A percentile compares a stretch with the other conserved stretches of the same genome.
These are phyloP conservation scores for Leucosticte australis DNA, from an alignment of 2,113 vertebrate genomes.

Conservation along the genomic window DNA sequence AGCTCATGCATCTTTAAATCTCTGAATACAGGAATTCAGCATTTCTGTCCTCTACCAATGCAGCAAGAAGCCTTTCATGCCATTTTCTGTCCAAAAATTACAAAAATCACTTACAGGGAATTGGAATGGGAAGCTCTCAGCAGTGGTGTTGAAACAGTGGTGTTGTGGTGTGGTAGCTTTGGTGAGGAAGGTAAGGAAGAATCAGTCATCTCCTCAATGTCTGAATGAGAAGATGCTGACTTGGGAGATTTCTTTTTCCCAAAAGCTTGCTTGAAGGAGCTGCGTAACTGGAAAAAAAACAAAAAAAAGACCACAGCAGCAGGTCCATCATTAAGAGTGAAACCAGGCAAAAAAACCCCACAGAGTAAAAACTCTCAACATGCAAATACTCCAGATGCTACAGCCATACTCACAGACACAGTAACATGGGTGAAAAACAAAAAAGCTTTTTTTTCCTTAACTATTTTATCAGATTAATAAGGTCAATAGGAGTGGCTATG, in stretches of 20 bases:
- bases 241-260: constrained; percentile 98
- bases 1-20: neutral
- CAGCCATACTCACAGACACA: neutral
- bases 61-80: neutral
- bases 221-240: constrained; percentile 96
- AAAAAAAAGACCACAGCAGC: neutral
- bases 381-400: constrained; percentile 53
- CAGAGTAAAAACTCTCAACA: constrained; percentile 18
- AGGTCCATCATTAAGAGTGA: neutral
- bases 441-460: neutral
- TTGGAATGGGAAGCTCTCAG: constrained; percentile 92
- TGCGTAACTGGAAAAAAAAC: constrained; percentile 83
- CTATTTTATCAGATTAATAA: constrained; percentile 63
- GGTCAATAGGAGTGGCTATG: constrained; percentile 29
- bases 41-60: neutral
- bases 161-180: constrained; percentile 87
- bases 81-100: neutral
- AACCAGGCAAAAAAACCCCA: neutral
- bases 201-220: constrained; percentile 99
- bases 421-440: neutral
- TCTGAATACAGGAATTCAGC: neutral
- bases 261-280: constrained; percentile 99
- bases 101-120: constrained; percentile 82
- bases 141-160: constrained; percentile 76
- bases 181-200: constrained; percentile 94